phyloP scores from a whole-genome alignment of 2,113 vertebrate genomes.

The Melanocharis versteri region DNA sequence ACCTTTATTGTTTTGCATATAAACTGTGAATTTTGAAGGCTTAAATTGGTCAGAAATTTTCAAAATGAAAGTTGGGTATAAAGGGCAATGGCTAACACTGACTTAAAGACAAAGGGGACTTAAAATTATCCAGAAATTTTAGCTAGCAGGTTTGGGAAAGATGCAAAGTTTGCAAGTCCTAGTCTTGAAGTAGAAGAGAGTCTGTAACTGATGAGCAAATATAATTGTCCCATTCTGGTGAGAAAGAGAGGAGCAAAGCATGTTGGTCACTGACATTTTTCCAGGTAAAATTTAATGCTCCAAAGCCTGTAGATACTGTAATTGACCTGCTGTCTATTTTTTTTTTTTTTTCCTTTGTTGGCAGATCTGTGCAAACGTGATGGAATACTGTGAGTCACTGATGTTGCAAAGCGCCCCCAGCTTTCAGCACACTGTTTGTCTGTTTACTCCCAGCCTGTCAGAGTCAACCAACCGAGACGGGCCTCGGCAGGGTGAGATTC shows the following conservation, averaged over 20 bases:
- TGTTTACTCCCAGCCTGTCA: conserved; percentile 90
- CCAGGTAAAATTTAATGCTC: neutral
- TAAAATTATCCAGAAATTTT: neutral
- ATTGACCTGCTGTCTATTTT: neutral
- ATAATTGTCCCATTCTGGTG: neutral
- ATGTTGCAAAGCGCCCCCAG: conserved; percentile 86
- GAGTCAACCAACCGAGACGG: conserved; percentile 87
- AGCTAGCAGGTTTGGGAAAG: neutral
- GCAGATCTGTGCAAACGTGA: conserved; percentile 95
- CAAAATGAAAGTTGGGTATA: neutral
- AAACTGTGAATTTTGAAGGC: neutral
- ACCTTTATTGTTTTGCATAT: neutral
- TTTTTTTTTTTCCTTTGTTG: neutral
- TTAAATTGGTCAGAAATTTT: neutral
- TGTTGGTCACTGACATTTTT: neutral
- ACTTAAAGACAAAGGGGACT: neutral
- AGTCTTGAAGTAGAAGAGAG: neutral
- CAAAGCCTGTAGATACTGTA: neutral
- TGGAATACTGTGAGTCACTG: conserved; percentile 95
- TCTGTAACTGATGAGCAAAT: neutral
- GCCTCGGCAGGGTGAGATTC: conserved; percentile 77
- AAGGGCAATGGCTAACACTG: neutral
- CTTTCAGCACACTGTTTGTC: conserved; percentile 88
- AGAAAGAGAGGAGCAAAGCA: neutral
- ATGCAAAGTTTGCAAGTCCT: neutral